Evolutionary conservation across 2,888 invertebrate genomes (phyloP).

Genomic region (Chrysolina oricalcia): DNA sequence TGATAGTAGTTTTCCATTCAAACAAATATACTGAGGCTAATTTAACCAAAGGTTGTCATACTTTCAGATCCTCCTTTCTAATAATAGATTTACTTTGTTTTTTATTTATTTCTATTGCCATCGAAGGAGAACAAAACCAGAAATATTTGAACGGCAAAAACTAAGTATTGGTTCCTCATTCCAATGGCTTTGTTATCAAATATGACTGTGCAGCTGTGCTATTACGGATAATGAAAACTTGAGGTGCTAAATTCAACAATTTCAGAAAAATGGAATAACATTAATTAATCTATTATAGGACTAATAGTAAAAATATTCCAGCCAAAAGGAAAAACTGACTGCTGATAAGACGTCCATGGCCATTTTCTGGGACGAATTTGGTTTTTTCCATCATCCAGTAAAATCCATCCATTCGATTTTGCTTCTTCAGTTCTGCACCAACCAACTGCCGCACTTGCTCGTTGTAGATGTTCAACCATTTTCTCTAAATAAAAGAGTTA

Average conservation of each 20-base stretch:
- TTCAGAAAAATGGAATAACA: background rate
- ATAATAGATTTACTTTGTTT: no score
- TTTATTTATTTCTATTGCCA: no score
- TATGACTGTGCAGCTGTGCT: background rate
- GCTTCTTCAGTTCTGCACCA: slow-evolving; percentile 82
- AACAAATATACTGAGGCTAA: no score
- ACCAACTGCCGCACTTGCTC: slow-evolving; percentile 81
- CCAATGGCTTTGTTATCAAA: no score
- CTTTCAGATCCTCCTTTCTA: no score
- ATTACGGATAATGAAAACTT: slow-evolving; percentile 2
- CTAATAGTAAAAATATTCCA: background rate
- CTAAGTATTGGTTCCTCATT: no score
- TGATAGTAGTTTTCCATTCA: no score
- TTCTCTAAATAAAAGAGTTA: slow-evolving; percentile 74
- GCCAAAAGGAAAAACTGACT: background rate
- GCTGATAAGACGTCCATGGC: slow-evolving; percentile 43
- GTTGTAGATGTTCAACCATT: slow-evolving; percentile 88
- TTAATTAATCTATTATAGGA: background rate
- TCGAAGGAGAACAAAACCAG: no score
- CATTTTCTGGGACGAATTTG: slow-evolving; percentile 77
- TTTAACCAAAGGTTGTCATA: no score
- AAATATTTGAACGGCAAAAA: no score
- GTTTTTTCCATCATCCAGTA: slow-evolving; percentile 92
- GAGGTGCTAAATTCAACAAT: background rate
- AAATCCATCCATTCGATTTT: slow-evolving; percentile 81